phyloP scores from a whole-genome alignment of 2,113 vertebrate species.

The Turdus rufiventris region DNA sequence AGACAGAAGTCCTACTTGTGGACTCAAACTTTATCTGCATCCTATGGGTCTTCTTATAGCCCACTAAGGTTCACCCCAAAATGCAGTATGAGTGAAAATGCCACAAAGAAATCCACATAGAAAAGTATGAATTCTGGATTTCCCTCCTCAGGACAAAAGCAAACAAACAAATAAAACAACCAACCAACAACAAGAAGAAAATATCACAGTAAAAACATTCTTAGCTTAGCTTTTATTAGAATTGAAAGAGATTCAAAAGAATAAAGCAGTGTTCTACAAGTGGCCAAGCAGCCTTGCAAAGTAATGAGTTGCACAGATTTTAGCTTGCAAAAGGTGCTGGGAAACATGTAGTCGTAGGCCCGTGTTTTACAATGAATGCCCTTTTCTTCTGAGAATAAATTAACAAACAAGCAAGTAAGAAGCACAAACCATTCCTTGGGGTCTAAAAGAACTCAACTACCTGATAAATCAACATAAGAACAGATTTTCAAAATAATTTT shows the following conservation, averaged over 20 bases:
- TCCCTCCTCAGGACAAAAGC: not conserved
- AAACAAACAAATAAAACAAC: not conserved
- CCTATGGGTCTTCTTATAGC: not conserved
- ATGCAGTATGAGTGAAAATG: not conserved
- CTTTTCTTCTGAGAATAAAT: conserved; percentile 69
- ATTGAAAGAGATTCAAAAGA: not conserved
- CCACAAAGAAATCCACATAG: not conserved
- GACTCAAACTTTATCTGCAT: not conserved
- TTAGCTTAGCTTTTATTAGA: not conserved
- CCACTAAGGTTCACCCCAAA: not conserved
- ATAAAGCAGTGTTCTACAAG: not conserved
- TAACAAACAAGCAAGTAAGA: not conserved
- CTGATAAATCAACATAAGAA: conserved; percentile 49
- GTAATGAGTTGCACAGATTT: not conserved
- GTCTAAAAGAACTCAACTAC: conserved; percentile 50
- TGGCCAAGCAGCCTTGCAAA: not conserved
- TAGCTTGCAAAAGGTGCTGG: not conserved
- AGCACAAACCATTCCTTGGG: conserved; percentile 44
- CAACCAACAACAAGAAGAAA: not conserved
- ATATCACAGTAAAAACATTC: not conserved
- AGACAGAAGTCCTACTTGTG: not conserved
- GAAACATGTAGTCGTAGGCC: conserved; percentile 30
- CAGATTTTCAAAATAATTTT: not conserved
- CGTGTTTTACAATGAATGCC: conserved; percentile 58
- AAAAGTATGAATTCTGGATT: not conserved